Percentiles rank a stretch among this genome's conserved stretches.
These are phyloP conservation scores for Toxotes jaculatrix DNA, from an alignment of 2,113 vertebrate species.

Conservation along the genomic window DNA sequence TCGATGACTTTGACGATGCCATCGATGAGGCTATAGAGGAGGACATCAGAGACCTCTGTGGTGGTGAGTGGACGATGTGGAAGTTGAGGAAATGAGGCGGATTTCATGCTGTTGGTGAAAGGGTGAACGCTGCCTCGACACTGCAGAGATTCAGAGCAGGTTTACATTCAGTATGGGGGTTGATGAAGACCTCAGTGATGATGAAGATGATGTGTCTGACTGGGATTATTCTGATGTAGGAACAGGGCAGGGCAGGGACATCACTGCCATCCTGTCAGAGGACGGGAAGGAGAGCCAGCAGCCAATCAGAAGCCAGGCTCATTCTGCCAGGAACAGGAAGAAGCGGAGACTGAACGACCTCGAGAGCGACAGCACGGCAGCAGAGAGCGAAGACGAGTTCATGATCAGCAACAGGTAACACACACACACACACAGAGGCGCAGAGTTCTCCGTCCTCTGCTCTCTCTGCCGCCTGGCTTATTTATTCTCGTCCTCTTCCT, in stretches of 20 bases:
- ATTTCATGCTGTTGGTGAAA: too few relatives aligned
- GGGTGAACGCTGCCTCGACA: too few relatives aligned
- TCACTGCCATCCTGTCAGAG: conserved; percentile 87
- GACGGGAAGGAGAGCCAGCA: conserved; percentile 90
- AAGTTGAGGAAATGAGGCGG: too few relatives aligned
- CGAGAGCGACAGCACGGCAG: conserved; percentile 95
- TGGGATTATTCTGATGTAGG: conserved; percentile 64
- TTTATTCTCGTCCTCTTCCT: background rate
- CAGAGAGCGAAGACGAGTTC: conserved; percentile 97
- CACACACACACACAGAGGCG: background rate
- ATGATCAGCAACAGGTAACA: conserved; percentile 93
- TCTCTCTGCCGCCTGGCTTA: background rate
- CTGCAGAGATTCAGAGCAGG: too few relatives aligned
- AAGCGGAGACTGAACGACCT: conserved; percentile 94
- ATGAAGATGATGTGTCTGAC: background rate
- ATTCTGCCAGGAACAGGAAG: conserved; percentile 86
- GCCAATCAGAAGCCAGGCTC: conserved; percentile 84
- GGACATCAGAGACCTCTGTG: conserved; percentile 91
- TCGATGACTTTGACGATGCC: conserved; percentile 98
- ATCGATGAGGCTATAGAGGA: conserved; percentile 99
- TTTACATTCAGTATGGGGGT: too few relatives aligned
- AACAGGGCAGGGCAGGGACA: conserved; percentile 87
- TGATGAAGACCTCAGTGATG: too few relatives aligned
- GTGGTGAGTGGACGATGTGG: conserved; percentile 83
- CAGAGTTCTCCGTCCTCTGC: background rate